These are phyloP conservation scores for Fregata magnificens DNA, from an alignment of 2,113 vertebrate genomes.

Conservation along the genomic window DNA sequence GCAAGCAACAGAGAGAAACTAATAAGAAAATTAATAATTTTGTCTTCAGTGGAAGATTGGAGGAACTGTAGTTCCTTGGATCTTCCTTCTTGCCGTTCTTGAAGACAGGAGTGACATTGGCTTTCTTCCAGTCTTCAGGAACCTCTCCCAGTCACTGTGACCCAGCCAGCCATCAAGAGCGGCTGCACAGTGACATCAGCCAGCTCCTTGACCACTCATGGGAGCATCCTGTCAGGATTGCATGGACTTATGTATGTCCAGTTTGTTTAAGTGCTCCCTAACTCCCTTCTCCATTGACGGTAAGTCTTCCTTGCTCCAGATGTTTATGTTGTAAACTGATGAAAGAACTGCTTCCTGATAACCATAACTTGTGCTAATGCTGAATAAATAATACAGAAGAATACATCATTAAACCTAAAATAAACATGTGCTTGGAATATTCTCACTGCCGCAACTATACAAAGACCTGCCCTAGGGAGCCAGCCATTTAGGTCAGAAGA, in stretches of 20 bases:
- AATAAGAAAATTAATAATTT: not conserved
- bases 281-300: not conserved
- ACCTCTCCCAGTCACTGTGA: not conserved
- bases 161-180: not conserved
- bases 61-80: not conserved
- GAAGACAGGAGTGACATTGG: not conserved
- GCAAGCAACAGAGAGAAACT: not conserved
- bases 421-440: not conserved
- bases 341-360: not conserved
- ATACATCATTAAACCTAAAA: not conserved
- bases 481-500: not conserved
- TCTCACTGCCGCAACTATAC: not conserved
- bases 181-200: not conserved
- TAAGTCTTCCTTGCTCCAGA: not conserved
- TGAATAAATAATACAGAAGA: not conserved
- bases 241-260: accelerated
- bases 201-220: not conserved
- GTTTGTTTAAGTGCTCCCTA: not conserved
- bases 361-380: not conserved
- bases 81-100: not conserved
- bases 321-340: not conserved
- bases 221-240: not conserved
- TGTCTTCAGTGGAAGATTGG: not conserved
- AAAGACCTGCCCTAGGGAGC: not conserved
- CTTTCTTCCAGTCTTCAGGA: not conserved